phyloP scores from a whole-genome alignment of 1,140 invertebrate genomes.

The Brachionus rubens region DNA sequence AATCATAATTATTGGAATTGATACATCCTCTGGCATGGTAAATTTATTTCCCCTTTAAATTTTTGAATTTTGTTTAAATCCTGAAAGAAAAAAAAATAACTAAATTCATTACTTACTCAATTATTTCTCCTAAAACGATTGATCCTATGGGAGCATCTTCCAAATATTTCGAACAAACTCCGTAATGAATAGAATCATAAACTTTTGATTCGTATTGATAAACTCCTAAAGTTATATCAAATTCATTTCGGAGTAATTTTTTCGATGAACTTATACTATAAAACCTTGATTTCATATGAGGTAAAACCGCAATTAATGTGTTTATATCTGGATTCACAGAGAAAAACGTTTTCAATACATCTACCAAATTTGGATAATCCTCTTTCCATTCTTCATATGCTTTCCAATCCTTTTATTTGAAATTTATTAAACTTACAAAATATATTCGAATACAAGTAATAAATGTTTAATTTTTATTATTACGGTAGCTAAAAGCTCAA shows the following conservation, averaged over 20 bases:
- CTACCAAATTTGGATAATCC: constrained; percentile 86
- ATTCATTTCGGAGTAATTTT: constrained; percentile 68
- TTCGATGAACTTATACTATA: constrained; percentile 86
- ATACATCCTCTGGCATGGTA: constrained; percentile 9
- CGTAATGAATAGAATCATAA: constrained; percentile 70
- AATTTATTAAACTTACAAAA: no score
- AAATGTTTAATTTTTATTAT: not conserved
- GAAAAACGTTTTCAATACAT: constrained; percentile 89
- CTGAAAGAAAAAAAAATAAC: constrained; percentile 50
- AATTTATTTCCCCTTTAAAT: constrained; percentile 50
- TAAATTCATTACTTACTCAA: constrained; percentile 73
- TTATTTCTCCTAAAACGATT: constrained; percentile 66
- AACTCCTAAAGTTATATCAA: constrained; percentile 86
- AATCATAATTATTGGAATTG: constrained; percentile 27
- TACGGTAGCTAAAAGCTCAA: constrained; percentile 66
- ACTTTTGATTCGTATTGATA: constrained; percentile 78
- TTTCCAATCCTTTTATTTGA: constrained; percentile 1
- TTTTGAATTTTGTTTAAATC: no score
- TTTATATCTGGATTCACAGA: constrained; percentile 79
- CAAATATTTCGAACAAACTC: constrained; percentile 88
- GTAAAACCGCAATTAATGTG: constrained; percentile 76
- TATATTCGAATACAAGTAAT: no score
- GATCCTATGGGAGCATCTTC: constrained; percentile 56
- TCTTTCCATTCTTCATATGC: constrained; percentile 83
- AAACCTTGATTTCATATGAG: constrained; percentile 81